phyloP scores from a whole-genome alignment of 1,140 invertebrate genomes.

The Drosophila sp. region DNA sequence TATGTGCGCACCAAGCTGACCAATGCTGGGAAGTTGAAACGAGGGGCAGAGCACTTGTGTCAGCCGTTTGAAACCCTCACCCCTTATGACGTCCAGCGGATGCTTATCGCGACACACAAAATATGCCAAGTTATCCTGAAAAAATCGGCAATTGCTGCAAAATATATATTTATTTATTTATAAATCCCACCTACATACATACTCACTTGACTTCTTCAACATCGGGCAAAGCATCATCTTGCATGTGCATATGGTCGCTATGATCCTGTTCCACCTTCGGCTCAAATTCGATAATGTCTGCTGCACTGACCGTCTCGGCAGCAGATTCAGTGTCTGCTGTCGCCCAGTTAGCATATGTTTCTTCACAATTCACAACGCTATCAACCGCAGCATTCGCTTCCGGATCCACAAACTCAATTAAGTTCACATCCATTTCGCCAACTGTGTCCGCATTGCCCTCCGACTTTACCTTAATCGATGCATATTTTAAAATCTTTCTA shows the following conservation, averaged over 20 bases:
- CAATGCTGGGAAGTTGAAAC: conserved; percentile 20
- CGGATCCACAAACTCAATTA: conserved; percentile 38
- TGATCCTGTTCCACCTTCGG: conserved; percentile 39
- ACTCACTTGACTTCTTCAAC: conserved; percentile 3
- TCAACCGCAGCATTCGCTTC: conserved; percentile 26
- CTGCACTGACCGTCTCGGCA: conserved; percentile 38
- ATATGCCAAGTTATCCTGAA: conserved; percentile 37
- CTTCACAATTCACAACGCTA: conserved; percentile 31
- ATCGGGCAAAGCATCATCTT: conserved; percentile 7
- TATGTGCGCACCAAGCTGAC: conserved; percentile 25
- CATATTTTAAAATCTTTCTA: conserved; percentile 20
- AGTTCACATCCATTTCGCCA: conserved; percentile 29
- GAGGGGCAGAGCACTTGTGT: conserved; percentile 27
- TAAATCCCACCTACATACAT: not conserved
- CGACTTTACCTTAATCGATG: conserved; percentile 26
- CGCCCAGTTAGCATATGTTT: conserved; percentile 42
- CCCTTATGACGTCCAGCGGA: conserved; percentile 20
- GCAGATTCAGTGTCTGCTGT: conserved; percentile 28
- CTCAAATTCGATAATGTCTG: conserved; percentile 57
- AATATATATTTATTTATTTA: not conserved
- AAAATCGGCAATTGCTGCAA: conserved; percentile 20
- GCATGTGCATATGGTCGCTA: conserved; percentile 5
- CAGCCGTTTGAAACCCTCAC: conserved; percentile 46
- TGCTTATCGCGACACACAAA: conserved; percentile 55
- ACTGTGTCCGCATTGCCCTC: not conserved